Base-by-base conservation (phyloP, 2,888 invertebrate species). In the Drosophila robusta region DNA sequence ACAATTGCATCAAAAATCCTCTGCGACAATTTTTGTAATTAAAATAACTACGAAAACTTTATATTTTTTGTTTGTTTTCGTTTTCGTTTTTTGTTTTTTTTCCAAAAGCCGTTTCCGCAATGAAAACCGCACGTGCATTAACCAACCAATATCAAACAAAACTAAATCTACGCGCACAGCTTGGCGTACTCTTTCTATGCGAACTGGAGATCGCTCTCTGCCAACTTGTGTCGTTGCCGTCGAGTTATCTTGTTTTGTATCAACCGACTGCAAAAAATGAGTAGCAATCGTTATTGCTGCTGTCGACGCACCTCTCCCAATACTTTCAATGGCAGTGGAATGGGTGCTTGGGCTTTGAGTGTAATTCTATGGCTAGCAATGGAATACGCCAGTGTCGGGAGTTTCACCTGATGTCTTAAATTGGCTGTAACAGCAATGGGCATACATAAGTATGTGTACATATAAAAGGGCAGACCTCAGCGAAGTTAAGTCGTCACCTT, bases 371-470 rank as follows among this genome's bases (percentile, higher is more conserved):
- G 22, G 39, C 42, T 64, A 45, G n/a, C 41, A 55, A 29, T 46
- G 36, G 24, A 34, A 46, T 44, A 44, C 46, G 50, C 29, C 32
- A 55, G 45, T 54, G 56, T 51, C 50, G 50, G 34, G 39, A 68
- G 69, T 87, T 84, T 85, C 87, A 87, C 83, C 87, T 87, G 75
- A 65, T 49, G 56, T 70, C 84, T 78, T 54, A 45, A 47, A 69
- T 54, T 61, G 54, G 47, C 41, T 69, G 70, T 78, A 50, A 18
- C 44, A 26, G 26, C 49, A 69, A 9, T 38, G 36, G 7, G 39
- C 16, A 32, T 26, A 49, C 24, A 18, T 32, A 38, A 14, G 26
- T 14, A 46, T 22, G 36, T 8, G 2, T 26, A 8, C 8, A 7
- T 8, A 26, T 26, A 7, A 8, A 26, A 26, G 26, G 26, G 8